These are phyloP conservation scores for Orchestia grillus DNA, from an alignment of 1,140 invertebrate species.

Conservation along the genomic window DNA sequence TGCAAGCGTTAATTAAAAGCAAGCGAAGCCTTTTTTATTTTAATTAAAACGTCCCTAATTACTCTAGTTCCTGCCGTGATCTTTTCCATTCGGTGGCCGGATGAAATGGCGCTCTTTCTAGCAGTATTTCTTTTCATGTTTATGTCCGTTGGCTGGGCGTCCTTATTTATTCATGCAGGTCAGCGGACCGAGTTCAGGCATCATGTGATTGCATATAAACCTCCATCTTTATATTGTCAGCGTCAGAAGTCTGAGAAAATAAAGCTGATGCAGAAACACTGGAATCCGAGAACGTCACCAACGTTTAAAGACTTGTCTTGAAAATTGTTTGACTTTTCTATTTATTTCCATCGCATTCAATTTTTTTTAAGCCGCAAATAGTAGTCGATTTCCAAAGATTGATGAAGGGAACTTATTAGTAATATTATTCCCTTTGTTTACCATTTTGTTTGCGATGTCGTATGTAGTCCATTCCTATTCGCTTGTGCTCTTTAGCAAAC, in stretches of 20 bases:
- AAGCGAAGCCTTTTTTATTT: background rate
- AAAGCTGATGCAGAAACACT: background rate
- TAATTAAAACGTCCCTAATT: background rate
- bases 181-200: background rate
- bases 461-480: too few relatives aligned
- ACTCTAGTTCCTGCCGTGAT: background rate
- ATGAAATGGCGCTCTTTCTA: background rate
- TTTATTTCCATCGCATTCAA: too few relatives aligned
- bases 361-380: too few relatives aligned
- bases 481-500: too few relatives aligned
- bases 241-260: background rate
- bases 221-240: background rate
- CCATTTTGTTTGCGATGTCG: too few relatives aligned
- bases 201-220: background rate
- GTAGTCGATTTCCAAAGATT: too few relatives aligned
- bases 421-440: too few relatives aligned
- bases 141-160: background rate
- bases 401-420: too few relatives aligned
- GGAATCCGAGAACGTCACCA: background rate
- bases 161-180: background rate
- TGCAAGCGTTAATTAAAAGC: background rate
- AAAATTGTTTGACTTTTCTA: too few relatives aligned
- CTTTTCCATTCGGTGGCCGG: background rate
- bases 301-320: background rate
- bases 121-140: background rate